Base-by-base conservation (phyloP, 2,888 invertebrate species). In the Chymomyza fuscimana region DNA sequence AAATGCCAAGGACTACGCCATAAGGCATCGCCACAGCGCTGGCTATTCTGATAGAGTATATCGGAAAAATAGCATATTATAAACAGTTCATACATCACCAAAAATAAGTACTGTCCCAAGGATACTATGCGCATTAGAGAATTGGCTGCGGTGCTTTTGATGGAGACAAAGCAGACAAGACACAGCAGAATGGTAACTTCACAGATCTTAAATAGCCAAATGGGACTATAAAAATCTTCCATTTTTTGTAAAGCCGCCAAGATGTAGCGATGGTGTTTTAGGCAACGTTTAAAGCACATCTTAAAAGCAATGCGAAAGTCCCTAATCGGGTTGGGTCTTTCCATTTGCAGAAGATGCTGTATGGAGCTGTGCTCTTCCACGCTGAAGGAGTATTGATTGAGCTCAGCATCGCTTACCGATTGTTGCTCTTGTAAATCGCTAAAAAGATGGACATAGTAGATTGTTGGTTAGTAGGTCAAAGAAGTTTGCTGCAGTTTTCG, bases 41-140 rank as follows among this genome's bases (percentile, higher is more conserved):
- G 78, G 62, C 91, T 91, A 63, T 89, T 89, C 51, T 79, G 72
- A 67, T 75, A 78, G 15, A 91, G 65, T 4, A 87, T 62, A 40
- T 91, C 89, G 7, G 89, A 86, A 36, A 84, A 89, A 72, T 90
- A 91, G 51, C 89, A 90, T 59, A 90, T 91, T 16, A 90, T 82
- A 6, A 91, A 80, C n/a, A 91, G 71, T 62, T 91, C 91, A 40
- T 78, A 86, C 9, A 84, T 76, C 1, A 89, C 87, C 36, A 91
- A 69, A 15, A 87, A 15, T 56, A 91, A 58, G 70, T 91, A 91
- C 70, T 90, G 89, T 0, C 82, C 79, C 63, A 90, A 59, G 0
- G 89, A 89, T 1, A 89, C 67, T 68, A 83, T 79, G 32, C 87
- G 80, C 76, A 89, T 80, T n/a, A 89, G 80, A 0, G 88, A 87